Percentiles rank a stretch among this genome's conserved stretches.
Evolutionary conservation across 2,797 vertebrate genomes (phyloP).

Genomic region (Bovichtus variegatus): DNA sequence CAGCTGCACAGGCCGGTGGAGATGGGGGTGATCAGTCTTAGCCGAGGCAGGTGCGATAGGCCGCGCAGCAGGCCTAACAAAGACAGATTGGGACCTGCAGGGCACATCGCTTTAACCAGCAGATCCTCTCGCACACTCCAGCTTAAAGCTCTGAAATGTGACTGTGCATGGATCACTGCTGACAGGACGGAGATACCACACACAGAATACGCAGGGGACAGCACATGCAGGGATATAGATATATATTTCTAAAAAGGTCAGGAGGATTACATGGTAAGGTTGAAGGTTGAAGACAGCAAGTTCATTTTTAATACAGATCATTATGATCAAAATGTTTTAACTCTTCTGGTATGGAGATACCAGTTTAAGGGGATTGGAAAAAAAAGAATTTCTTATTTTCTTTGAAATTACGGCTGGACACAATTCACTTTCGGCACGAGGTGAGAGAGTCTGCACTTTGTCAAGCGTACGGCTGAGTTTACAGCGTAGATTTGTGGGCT

Average conservation of each 20-base stretch:
- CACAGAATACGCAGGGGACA: slow-evolving; percentile 39
- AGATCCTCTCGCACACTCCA: slow-evolving; percentile 63
- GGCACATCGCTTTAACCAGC: slow-evolving; percentile 66
- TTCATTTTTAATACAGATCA: too few species aligned
- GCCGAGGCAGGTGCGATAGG: slow-evolving; percentile 69
- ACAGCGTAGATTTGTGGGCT: too few species aligned
- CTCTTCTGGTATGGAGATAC: too few species aligned
- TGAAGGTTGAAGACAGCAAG: not conserved
- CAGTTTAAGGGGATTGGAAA: too few species aligned
- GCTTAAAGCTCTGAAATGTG: slow-evolving; percentile 64
- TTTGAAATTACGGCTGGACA: too few species aligned
- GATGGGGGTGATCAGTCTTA: slow-evolving; percentile 82
- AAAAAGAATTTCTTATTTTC: too few species aligned
- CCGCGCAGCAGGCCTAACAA: slow-evolving; percentile 75
- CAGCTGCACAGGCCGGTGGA: slow-evolving; percentile 66
- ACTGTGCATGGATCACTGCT: slow-evolving; percentile 61
- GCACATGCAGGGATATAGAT: not conserved
- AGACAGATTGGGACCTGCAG: slow-evolving; percentile 83
- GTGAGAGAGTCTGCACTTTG: too few species aligned
- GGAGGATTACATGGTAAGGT: not conserved
- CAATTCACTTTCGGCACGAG: too few species aligned
- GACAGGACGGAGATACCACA: slow-evolving; percentile 58
- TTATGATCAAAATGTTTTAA: too few species aligned
- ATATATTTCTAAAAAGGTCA: slow-evolving; percentile 33
- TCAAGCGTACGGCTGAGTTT: too few species aligned